phyloP scores from a whole-genome alignment of 2,113 vertebrate species.

The Mugil cephalus region DNA sequence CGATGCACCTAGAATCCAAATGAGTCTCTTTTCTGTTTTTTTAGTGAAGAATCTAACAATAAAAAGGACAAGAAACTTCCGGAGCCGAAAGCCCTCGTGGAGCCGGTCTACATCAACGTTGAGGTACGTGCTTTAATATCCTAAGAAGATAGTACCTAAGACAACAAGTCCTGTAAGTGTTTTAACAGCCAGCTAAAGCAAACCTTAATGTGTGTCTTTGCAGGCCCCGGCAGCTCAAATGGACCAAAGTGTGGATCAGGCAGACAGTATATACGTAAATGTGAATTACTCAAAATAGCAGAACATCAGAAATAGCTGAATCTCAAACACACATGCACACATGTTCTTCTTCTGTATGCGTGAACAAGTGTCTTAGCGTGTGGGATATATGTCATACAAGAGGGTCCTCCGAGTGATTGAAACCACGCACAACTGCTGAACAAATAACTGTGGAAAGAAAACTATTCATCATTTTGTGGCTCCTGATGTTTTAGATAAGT shows the following conservation, averaged over 20 bases:
- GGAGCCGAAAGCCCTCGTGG: conserved; percentile 44
- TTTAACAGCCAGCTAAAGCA: not conserved
- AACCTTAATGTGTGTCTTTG: conserved; percentile 31
- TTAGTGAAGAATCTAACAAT: conserved; percentile 19
- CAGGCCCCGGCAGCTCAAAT: conserved; percentile 34
- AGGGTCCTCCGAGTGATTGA: not conserved
- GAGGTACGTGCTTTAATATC: conserved; percentile 51
- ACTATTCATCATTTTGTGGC: not conserved
- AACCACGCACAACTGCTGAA: not conserved
- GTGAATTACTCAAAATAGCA: conserved; percentile 25
- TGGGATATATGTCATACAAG: not conserved
- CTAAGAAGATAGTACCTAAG: not conserved
- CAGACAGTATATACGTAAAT: conserved; percentile 66
- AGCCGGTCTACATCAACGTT: conserved; percentile 67
- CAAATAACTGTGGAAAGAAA: not conserved
- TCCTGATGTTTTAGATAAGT: not conserved
- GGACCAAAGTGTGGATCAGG: conserved; percentile 1
- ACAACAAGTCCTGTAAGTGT: not conserved
- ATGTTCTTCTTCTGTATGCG: too few relatives aligned
- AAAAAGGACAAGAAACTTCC: not conserved
- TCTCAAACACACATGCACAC: too few relatives aligned
- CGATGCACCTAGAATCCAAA: not conserved
- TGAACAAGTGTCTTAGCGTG: too few relatives aligned
- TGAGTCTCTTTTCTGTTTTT: conserved; percentile 37
- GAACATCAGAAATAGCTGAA: not conserved